Base-by-base conservation (phyloP, 2,113 vertebrate genomes). In the Albula goreensis region DNA sequence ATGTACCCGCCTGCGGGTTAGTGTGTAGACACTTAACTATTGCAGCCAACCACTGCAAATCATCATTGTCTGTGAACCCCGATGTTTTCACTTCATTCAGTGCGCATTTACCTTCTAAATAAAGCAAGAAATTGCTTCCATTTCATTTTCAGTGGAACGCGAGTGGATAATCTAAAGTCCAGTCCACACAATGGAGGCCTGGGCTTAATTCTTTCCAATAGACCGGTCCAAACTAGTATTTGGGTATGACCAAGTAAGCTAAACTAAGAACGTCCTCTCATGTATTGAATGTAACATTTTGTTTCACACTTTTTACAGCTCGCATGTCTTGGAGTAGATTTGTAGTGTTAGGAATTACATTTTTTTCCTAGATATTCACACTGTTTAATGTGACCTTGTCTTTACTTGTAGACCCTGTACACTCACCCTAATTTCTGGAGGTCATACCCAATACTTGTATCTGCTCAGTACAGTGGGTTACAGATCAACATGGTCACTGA, bases 391-490 rank as follows among this genome's bases (percentile, higher is more conserved):
- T 41, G 31, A 41, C 31, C 12, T 2, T 79, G 41, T 49, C 31
- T 53, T 11, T 25, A 17, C 41, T n/a, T 66, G 63, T 31, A 83
- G 82, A 70, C 82, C n/a, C 57, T 83, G 31, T 83, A 83, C 82
- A 83, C 60, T n/a, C 52, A 57, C 48, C 57, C 41, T 6, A 13
- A 66, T 13, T 83, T 57, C 60, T 83, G 82, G 81, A 83, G 81
- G 82, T 83, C 82, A 11, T 83, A 83, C 15, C 82, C 82, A n/a
- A 63, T 57, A 5, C 63, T 83, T 17, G 74, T 83, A 41, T 48
- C 82, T 74, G 57, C 82, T 56, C 82, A 83, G 82, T 83, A 83
- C 41, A 83, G 82, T n/a, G 82, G 82, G 31, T 41, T 70, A 13
- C 82, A 50, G 22, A 66, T 83, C 1, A 83, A 70, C 2, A 4